These are phyloP conservation scores for Gymnothorax reevesii DNA, from an alignment of 2,797 vertebrate species.

Conservation along the genomic window DNA sequence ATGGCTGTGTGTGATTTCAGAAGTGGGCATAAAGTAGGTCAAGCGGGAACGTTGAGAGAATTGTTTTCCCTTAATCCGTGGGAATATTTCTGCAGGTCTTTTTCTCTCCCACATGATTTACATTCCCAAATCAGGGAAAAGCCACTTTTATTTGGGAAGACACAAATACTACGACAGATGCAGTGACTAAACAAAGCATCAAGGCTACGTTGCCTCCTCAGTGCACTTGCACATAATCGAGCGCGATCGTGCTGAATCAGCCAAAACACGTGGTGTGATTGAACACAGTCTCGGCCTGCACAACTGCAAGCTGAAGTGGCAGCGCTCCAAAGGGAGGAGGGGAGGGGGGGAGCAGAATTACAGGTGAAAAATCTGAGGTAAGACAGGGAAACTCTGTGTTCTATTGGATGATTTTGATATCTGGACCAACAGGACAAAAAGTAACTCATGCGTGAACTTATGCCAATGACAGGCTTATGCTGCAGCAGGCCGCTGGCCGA, in stretches of 20 bases:
- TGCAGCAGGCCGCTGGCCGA: neutral
- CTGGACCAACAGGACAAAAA: neutral
- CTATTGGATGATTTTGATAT: neutral
- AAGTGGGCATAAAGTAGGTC: neutral
- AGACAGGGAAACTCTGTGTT: neutral
- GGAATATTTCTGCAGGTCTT: neutral
- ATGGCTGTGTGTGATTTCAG: neutral
- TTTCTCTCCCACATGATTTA: neutral
- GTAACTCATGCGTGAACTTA: neutral
- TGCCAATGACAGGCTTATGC: neutral
- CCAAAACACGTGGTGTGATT: neutral
- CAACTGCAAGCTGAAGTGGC: neutral
- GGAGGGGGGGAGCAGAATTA: neutral
- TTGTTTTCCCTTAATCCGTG: slow-evolving; percentile 6
- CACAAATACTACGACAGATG: slow-evolving; percentile 10
- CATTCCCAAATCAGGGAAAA: slow-evolving; percentile 19
- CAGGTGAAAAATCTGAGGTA: neutral
- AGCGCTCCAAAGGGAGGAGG: neutral
- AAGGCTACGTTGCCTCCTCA: neutral
- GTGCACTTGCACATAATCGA: neutral
- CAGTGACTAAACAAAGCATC: slow-evolving; percentile 12
- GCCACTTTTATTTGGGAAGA: slow-evolving; percentile 19
- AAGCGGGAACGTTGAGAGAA: neutral
- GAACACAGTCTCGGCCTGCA: neutral
- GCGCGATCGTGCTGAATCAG: neutral